Base-by-base conservation (phyloP, 2,113 vertebrate genomes). In the Orientallactaga bullata region DNA sequence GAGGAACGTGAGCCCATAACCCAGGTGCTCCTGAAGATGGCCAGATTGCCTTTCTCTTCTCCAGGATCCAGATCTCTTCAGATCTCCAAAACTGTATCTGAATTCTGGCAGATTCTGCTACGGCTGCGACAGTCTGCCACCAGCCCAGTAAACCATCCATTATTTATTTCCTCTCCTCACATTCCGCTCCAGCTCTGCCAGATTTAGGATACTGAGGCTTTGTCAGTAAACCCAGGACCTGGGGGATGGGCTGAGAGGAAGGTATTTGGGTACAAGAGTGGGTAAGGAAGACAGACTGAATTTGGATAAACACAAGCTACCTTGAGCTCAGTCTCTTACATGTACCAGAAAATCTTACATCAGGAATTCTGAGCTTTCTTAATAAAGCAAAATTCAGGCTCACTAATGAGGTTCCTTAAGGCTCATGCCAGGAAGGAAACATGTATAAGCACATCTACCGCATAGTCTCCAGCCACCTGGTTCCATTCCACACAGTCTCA, bases 151-250 rank as follows among this genome's bases (percentile, higher is more conserved):
- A 96, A 63, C 94, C 95, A 97, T 97, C 84, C 81, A 93, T 96
- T 97, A 97, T 98, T 97, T 97, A 94, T 97, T 97, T 96, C 84
- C 68, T 91, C 81, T 80, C 78, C 82, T 79, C 85, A 47, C 21
- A 35, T 74, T 91, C 60, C 77, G 71, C 39, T 76, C 66, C 92
- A 69, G 4, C n/a, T 93, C 4, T 30, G 73, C 94, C 68, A 81
- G 17, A n/a, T 37, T 65, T 51, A 89, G 78, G 6, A 60, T 88
- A 8, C 47, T 32, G 63, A 86, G 37, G 4, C 32, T 88, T 88
- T 74, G 35, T 85, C 60, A 47, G 42, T 80, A 95, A 85, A 55
- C 51, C 51, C 60, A 84, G 72, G 42, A 55, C 85, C 42, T 80
- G 58, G 30, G 24, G 21, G 63, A 23, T 89, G 28, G 21, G 39